phyloP scores from a whole-genome alignment of 2,113 vertebrate genomes.

The Uria aalge region DNA sequence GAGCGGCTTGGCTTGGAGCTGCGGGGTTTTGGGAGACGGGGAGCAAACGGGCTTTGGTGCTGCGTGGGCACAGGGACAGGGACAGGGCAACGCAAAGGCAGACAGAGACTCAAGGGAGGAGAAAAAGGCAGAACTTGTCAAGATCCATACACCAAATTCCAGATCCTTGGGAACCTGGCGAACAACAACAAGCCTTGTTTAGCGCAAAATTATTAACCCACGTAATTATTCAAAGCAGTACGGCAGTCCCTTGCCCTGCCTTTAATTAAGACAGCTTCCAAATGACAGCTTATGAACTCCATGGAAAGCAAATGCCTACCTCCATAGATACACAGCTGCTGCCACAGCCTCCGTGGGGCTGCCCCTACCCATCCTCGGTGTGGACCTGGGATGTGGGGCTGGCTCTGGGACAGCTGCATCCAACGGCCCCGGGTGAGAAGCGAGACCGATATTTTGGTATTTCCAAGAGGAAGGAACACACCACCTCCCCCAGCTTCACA shows the following conservation, averaged over 20 bases:
- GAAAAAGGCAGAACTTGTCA: not conserved
- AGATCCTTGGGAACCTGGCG: not conserved
- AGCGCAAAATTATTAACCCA: not conserved
- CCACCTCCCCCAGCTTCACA: not conserved
- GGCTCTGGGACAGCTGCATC: not conserved
- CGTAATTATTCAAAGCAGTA: not conserved
- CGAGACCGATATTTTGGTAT: not conserved
- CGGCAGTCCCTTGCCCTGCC: not conserved
- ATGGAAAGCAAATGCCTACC: not conserved
- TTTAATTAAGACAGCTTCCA: not conserved
- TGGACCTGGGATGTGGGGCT: fast-evolving
- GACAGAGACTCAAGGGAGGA: not conserved
- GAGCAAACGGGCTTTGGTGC: not conserved
- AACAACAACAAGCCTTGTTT: not conserved
- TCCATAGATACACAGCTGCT: fast-evolving
- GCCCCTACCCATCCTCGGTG: not conserved
- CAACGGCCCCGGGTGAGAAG: fast-evolving
- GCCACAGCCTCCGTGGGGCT: not conserved
- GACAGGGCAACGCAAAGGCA: fast-evolving
- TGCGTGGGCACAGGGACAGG: not conserved
- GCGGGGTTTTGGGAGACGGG: not conserved
- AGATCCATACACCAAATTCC: fast-evolving
- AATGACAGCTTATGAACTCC: not conserved
- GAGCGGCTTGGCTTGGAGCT: not conserved
- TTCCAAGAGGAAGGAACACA: not conserved